Percentiles rank a stretch among this genome's conserved stretches.
These are phyloP conservation scores for Pao palembangensis DNA, from an alignment of 2,113 vertebrate genomes.

Conservation along the genomic window DNA sequence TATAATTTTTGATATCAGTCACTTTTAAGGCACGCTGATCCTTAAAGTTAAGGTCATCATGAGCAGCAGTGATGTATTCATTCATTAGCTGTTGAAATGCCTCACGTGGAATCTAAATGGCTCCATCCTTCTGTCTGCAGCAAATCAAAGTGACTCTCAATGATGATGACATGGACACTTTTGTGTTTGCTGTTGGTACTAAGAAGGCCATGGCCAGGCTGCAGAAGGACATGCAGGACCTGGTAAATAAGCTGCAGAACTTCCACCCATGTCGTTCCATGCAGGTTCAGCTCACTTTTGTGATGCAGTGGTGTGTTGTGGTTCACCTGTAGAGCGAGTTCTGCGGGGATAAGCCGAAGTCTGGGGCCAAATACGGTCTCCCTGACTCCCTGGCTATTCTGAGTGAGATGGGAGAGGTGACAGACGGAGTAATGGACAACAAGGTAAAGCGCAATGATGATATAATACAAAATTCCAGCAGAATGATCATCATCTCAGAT, in stretches of 20 bases:
- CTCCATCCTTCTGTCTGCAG: constrained; percentile 56
- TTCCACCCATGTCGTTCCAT: not conserved
- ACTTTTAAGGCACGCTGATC: no score
- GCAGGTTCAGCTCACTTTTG: not conserved
- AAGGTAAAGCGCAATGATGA: constrained; percentile 77
- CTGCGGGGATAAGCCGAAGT: constrained; percentile 98
- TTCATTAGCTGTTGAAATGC: no score
- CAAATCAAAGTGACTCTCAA: constrained; percentile 99
- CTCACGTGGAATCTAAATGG: no score
- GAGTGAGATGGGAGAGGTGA: constrained; percentile 98
- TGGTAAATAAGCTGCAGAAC: constrained; percentile 68
- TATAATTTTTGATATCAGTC: not conserved
- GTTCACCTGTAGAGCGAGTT: constrained; percentile 86
- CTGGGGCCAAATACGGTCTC: constrained; percentile 90
- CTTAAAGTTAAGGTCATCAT: no score
- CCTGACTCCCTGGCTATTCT: constrained; percentile 90
- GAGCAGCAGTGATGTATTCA: no score
- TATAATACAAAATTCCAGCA: no score
- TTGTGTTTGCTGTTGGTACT: constrained; percentile 93
- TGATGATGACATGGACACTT: constrained; percentile 98
- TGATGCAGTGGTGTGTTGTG: not conserved
- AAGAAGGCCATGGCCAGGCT: constrained; percentile 89
- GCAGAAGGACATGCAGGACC: constrained; percentile 99
- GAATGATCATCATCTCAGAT: no score
- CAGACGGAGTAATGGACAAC: constrained; percentile 95